Conservation (phyloP, 64 coral and sea anemone genomes). For the Stichodactyla helianthus region DNA sequence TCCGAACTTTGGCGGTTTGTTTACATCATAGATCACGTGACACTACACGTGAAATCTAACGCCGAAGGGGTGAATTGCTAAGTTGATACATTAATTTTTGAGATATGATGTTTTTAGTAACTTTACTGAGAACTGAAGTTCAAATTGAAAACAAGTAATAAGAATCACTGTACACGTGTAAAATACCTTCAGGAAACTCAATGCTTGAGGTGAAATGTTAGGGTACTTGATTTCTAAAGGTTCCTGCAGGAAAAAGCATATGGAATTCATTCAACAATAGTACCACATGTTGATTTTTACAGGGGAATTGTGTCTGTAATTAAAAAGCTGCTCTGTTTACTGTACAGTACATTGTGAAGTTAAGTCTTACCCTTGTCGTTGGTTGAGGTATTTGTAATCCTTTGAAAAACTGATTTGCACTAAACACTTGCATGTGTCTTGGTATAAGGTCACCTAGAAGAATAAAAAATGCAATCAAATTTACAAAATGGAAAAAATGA, state of each 20-base stretch:
- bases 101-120: background rate
- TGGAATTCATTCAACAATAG: too few species aligned
- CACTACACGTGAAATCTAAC: too few species aligned
- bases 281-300: too few species aligned
- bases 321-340: background rate
- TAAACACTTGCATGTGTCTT: conserved; percentile 87
- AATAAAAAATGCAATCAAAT: background rate
- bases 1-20: too few species aligned
- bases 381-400: conserved; percentile 89
- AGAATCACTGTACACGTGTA: too few species aligned
- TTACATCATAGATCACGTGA: too few species aligned
- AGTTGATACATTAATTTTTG: too few species aligned
- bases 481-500: background rate
- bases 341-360: background rate
- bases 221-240: conserved; percentile 88
- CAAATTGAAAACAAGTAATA: background rate
- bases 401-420: conserved; percentile 89
- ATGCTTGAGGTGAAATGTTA: conserved; percentile 58
- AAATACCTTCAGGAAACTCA: conserved; percentile 90
- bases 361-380: conserved; percentile 61
- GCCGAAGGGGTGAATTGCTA: too few species aligned
- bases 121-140: background rate
- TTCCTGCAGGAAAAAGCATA: conserved; percentile 48
- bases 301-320: background rate
- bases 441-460: conserved; percentile 82